These are phyloP conservation scores for Adela reaumurella DNA, from an alignment of 2,888 invertebrate genomes.

Conservation along the genomic window DNA sequence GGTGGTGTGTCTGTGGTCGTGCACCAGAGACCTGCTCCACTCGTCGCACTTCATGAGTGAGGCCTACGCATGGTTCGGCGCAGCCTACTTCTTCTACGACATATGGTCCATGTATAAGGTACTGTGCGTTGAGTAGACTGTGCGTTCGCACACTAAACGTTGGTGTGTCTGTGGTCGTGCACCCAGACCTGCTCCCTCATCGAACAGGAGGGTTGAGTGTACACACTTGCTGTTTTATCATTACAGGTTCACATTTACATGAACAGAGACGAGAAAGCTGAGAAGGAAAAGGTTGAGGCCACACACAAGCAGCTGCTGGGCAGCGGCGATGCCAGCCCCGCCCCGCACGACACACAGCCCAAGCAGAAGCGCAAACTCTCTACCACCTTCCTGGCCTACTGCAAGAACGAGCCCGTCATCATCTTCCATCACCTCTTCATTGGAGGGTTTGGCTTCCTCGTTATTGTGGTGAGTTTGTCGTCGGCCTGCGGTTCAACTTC, in stretches of 20 bases:
- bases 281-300: neutral
- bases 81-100: conserved; percentile 76
- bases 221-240: too few species aligned
- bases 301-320: neutral
- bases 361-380: neutral
- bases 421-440: conserved; percentile 72
- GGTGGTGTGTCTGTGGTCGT: conserved; percentile 65
- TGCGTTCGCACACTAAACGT: too few species aligned
- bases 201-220: too few species aligned
- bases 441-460: conserved; percentile 69
- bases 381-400: conserved; percentile 46
- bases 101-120: conserved; percentile 79
- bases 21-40: conserved; percentile 63
- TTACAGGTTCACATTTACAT: conserved; percentile 43
- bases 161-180: too few species aligned
- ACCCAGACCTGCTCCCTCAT: too few species aligned
- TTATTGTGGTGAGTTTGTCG: conserved; percentile 72
- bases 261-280: conserved; percentile 19
- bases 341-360: conserved; percentile 11
- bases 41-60: conserved; percentile 70
- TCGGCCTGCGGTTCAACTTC: too few species aligned
- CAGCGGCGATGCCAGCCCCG: conserved; percentile 16
- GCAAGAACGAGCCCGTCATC: conserved; percentile 64
- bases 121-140: conserved; percentile 27
- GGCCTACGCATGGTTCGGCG: conserved; percentile 76